phyloP scores from a whole-genome alignment of 2,888 invertebrate species.

The Rhynchonema sp. region DNA sequence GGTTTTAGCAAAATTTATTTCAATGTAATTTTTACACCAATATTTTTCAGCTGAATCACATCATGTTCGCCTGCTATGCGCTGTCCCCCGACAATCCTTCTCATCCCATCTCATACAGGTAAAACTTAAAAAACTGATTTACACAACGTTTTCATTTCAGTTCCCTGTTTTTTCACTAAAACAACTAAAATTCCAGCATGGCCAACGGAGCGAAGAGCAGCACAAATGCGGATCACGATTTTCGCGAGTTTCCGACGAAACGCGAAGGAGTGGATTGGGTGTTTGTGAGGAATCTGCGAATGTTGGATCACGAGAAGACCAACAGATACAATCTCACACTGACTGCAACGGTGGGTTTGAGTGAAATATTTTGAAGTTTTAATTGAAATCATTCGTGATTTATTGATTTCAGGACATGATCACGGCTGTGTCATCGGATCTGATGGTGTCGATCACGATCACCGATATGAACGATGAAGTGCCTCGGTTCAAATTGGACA shows the following conservation, averaged over 20 bases:
- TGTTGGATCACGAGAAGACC: slow-evolving; percentile 21
- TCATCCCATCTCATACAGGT: slow-evolving; percentile 18
- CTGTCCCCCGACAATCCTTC: slow-evolving; percentile 12
- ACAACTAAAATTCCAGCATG: slow-evolving; percentile 11
- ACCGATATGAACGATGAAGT: slow-evolving; percentile 88
- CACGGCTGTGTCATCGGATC: slow-evolving; percentile 42
- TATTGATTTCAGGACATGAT: slow-evolving; percentile 16
- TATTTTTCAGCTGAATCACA: slow-evolving; percentile 14
- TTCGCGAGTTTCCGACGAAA: slow-evolving; percentile 10
- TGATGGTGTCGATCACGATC: slow-evolving; percentile 76
- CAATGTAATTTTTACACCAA: background rate
- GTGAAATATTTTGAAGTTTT: background rate
- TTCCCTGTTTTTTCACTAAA: no score
- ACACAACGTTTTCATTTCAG: no score
- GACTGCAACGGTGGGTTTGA: slow-evolving; percentile 19
- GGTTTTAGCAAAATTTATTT: no score
- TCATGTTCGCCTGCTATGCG: slow-evolving; percentile 19
- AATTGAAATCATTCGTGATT: background rate
- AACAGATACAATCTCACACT: slow-evolving; percentile 22
- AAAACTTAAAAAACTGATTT: no score
- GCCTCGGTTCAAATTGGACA: slow-evolving; percentile 23
- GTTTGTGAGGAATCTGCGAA: slow-evolving; percentile 18
- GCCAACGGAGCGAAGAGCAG: slow-evolving; percentile 12
- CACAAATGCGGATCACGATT: slow-evolving; percentile 15
- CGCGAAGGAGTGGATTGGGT: slow-evolving; percentile 10